Base-by-base conservation (phyloP, 2,888 invertebrate species). In the Leptinotarsa rubiginosa region DNA sequence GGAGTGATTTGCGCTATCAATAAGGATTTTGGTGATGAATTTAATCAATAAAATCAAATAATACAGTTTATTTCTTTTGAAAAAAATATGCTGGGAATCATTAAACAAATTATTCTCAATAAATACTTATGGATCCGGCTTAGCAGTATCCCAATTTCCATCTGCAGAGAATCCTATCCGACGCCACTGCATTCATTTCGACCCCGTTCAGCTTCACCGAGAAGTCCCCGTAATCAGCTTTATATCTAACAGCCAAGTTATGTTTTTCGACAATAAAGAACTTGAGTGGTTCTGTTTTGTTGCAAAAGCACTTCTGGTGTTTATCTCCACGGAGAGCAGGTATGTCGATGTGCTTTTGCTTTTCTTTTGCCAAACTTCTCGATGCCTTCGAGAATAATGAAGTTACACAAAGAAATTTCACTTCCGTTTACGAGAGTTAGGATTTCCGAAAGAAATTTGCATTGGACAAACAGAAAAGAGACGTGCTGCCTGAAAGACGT, bases 391-490 rank as follows among this genome's bases (percentile, higher is more conserved):
- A 31, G 62, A 62, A 41, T 18, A 31, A 62, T 62, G 62, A 62
- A 41, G 62, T 62, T 41, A 18, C n/a, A 62, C 41, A 62, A 62
- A 62, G 41, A 62, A 62, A 25, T 41, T 62, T 41, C 31, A n/a
- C 62, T 62, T 41, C n/a, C 16, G 31, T 62, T 62, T 62, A 25
- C 31, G 25, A 31, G 16, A 41, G 62, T 41, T 62, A 16, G 62
- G 62, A 62, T 25, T 62, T 62, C 41, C 41, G 62, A 62, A 41
- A 62, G 62, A n/a, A 62, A 62, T 31, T 56, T 62, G n/a, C 62
- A 62, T 25, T 22, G 4, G 4, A 22, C 56, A 22, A 56, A 22
- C 22, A 22, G 22, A 25, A 4, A 56, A 22, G 20, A 56, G 22
- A 16, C 56, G 56, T 22, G 56, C 15, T 15, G 10, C 41, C 20